Conservation (phyloP, 92 coral and sea anemone genomes). For the Heteractis magnifica region DNA sequence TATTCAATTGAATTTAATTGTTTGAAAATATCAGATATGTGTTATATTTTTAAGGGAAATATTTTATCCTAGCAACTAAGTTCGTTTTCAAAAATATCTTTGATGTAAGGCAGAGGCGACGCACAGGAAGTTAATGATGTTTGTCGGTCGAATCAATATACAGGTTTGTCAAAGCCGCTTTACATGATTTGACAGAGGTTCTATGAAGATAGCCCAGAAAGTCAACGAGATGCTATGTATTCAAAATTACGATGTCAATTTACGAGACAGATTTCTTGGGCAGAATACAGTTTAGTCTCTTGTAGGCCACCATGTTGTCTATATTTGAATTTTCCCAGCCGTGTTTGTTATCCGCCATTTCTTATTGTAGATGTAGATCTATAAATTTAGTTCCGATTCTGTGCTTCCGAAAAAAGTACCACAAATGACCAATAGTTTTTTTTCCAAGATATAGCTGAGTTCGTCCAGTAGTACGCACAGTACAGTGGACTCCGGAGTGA, state of each 20-base stretch:
- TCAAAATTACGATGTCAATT: constrained; percentile 1
- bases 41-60: background rate
- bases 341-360: background rate
- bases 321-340: background rate
- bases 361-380: background rate
- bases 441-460: too few relatives aligned
- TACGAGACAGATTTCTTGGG: background rate
- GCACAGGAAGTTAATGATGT: too few relatives aligned
- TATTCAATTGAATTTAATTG: background rate
- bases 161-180: too few relatives aligned
- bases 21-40: too few relatives aligned
- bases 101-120: too few relatives aligned
- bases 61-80: background rate
- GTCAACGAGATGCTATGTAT: background rate
- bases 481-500: too few relatives aligned
- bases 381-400: background rate
- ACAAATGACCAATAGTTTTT: background rate
- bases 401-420: background rate
- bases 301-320: background rate
- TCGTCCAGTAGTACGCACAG: too few relatives aligned
- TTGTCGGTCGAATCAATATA: too few relatives aligned
- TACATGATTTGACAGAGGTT: too few relatives aligned
- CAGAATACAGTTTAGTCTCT: background rate
- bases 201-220: background rate
- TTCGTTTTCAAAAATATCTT: too few relatives aligned